A percentile compares a stretch with the other conserved stretches of the same genome.
Evolutionary conservation across 1,140 invertebrate genomes (phyloP).

Genomic region (Mizuhopecten yessoensis): DNA sequence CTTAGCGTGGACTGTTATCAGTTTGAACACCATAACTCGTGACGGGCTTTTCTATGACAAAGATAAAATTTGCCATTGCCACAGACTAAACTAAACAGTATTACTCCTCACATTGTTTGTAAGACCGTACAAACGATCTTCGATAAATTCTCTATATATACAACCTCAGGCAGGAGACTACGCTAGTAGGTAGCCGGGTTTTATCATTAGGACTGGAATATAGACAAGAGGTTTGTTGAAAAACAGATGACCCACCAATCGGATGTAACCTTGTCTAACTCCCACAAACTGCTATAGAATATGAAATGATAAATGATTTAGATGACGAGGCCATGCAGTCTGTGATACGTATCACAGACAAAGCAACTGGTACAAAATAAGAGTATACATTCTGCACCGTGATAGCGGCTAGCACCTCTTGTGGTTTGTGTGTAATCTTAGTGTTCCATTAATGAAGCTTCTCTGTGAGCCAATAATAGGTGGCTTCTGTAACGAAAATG

Average conservation of each 20-base stretch:
- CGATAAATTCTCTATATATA: not conserved
- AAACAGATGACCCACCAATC: conserved; percentile 28
- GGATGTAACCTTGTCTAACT: conserved; percentile 27
- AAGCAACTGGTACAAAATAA: not conserved
- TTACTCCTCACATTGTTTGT: not conserved
- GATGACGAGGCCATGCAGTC: not conserved
- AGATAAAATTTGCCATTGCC: not conserved
- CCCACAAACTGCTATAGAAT: not conserved
- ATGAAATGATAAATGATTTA: conserved; percentile 27
- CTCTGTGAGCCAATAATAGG: no score
- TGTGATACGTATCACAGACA: not conserved
- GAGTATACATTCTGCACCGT: not conserved
- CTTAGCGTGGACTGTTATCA: not conserved
- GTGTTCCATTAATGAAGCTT: no score
- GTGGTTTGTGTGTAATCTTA: not conserved
- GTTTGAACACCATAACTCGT: not conserved
- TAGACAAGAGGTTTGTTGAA: conserved; percentile 38
- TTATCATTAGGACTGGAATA: conserved; percentile 25
- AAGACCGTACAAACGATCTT: not conserved
- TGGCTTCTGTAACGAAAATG: no score
- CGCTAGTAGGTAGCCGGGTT: not conserved
- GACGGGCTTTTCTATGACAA: not conserved
- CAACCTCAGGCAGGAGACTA: not conserved
- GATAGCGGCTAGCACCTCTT: not conserved
- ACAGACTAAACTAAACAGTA: not conserved